These are phyloP conservation scores for Machimus rusticus DNA, from an alignment of 2,888 invertebrate species.

Conservation along the genomic window DNA sequence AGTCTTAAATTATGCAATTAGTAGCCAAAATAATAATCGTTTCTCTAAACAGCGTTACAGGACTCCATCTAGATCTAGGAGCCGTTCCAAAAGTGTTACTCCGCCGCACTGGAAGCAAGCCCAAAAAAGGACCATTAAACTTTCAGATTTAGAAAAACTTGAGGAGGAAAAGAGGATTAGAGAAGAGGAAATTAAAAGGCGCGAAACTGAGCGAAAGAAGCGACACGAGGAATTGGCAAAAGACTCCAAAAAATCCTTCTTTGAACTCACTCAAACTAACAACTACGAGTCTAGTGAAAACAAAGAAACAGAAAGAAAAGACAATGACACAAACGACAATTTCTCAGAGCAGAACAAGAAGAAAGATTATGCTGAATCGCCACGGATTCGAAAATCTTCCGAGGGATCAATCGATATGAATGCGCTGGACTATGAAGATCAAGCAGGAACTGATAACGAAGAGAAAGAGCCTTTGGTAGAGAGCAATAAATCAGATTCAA, in stretches of 20 bases:
- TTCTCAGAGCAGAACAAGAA: slow-evolving; percentile 48
- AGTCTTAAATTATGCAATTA: slow-evolving; percentile 62
- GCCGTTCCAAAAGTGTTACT: slow-evolving; percentile 86
- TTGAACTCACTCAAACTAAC: slow-evolving; percentile 63
- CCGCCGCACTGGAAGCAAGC: slow-evolving; percentile 96
- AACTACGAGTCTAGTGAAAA: slow-evolving; percentile 54
- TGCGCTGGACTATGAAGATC: slow-evolving; percentile 76
- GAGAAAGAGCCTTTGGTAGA: slow-evolving; percentile 48
- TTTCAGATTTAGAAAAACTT: slow-evolving; percentile 79
- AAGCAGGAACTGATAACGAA: slow-evolving; percentile 66
- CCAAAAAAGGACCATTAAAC: slow-evolving; percentile 82
- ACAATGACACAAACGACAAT: slow-evolving; percentile 58
- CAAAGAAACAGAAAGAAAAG: slow-evolving; percentile 64
- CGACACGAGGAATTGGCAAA: slow-evolving; percentile 66
- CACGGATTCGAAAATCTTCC: slow-evolving; percentile 36
- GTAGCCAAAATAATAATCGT: background rate
- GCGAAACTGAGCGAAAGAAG: slow-evolving; percentile 66
- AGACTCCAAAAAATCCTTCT: slow-evolving; percentile 61
- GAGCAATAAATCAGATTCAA: slow-evolving; percentile 62
- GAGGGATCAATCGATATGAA: slow-evolving; percentile 70
- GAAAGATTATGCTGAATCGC: slow-evolving; percentile 43
- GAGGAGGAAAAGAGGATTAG: slow-evolving; percentile 72
- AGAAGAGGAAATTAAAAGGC: slow-evolving; percentile 67
- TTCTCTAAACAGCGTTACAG: slow-evolving; percentile 74
- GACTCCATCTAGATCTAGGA: slow-evolving; percentile 77